Evolutionary conservation across 1,140 invertebrate genomes (phyloP), one percentile per base, ranked within the genome.

Genomic region (Drosophila parabipectinata): DNA sequence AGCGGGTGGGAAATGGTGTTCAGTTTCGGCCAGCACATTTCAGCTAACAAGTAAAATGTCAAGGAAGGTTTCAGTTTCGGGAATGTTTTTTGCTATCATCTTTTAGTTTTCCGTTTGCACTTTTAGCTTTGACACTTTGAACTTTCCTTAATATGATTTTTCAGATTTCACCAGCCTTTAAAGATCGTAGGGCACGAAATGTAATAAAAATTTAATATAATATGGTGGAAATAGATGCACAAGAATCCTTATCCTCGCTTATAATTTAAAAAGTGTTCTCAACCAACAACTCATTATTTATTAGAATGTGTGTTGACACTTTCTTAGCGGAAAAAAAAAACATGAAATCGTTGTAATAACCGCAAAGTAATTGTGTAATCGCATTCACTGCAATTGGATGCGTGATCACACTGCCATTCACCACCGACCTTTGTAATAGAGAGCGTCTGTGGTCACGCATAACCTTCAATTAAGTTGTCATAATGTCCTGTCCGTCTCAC

Each of bases 401-500:
- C 57, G 55, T 66, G 63, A 52, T 59, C 71, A 52, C 44, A 28
- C 54, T 45, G 39, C 21, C 45, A 54, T 63, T 57, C 60, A 53
- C 14, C 2, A 53, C 14, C 2, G 41, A 53, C 54, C 50, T 12
- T 37, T 51, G 58, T 58, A 6, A 45, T 60, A 48, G 52, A 53
- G 26, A 15, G 9, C 9, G 44, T 18, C 55, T 56, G 51, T 47
- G 56, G 64, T 75, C 64, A 61, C 47, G 50, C 60, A 81, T 61
- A 72, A 64, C 61, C 77, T 85, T 81, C 69, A 81, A 85, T 85
- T 78, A 87, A 78, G 59, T 64, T 75, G 69, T 75, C 66, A 75
- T 78, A 66, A 72, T 72, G 55, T 64, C 64, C 39, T 47, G 72
- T 37, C 34, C 34, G 34, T n/a, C 45, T 59, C 21, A 48, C 60